These are phyloP conservation scores for Eristalinus sepulchralis DNA, from an alignment of 2,888 invertebrate species.

Conservation along the genomic window DNA sequence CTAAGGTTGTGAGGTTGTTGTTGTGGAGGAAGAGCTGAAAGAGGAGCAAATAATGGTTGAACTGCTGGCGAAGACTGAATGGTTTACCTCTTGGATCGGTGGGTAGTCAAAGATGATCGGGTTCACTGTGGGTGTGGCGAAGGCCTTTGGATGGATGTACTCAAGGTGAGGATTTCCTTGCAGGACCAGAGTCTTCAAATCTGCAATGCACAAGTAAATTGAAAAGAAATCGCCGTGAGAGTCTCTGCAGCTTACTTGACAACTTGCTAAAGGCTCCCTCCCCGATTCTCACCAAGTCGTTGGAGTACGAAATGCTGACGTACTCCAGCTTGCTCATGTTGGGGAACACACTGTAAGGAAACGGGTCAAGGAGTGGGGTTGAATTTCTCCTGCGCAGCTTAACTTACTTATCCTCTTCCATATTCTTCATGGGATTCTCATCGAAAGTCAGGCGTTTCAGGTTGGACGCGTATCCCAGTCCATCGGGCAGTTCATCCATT, in stretches of 20 bases:
- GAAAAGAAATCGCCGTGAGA: background rate
- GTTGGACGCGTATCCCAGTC: constrained; percentile 83
- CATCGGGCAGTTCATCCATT: constrained; percentile 83
- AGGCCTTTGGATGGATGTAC: constrained; percentile 84
- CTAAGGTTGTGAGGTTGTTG: constrained; percentile 83
- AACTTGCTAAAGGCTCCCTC: constrained; percentile 83
- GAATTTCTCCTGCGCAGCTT: background rate
- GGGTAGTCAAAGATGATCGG: constrained; percentile 85
- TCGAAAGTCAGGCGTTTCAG: constrained; percentile 85
- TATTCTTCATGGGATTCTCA: constrained; percentile 85
- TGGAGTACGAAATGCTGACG: constrained; percentile 87
- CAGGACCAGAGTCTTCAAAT: constrained; percentile 83
- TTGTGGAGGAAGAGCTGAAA: constrained; percentile 87
- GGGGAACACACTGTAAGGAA: constrained; percentile 84
- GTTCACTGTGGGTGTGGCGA: constrained; percentile 82
- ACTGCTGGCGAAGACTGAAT: background rate
- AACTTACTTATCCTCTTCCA: constrained; percentile 81
- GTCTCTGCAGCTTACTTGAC: constrained; percentile 75
- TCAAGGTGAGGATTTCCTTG: constrained; percentile 85
- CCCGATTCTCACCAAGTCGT: constrained; percentile 83
- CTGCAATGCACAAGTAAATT: constrained; percentile 66
- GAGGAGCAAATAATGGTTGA: constrained; percentile 2
- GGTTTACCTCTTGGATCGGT: constrained; percentile 83
- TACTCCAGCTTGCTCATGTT: constrained; percentile 83
- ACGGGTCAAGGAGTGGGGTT: background rate